Base-by-base conservation (phyloP, 1,140 invertebrate species). In the Alviniconcha marisindica region DNA sequence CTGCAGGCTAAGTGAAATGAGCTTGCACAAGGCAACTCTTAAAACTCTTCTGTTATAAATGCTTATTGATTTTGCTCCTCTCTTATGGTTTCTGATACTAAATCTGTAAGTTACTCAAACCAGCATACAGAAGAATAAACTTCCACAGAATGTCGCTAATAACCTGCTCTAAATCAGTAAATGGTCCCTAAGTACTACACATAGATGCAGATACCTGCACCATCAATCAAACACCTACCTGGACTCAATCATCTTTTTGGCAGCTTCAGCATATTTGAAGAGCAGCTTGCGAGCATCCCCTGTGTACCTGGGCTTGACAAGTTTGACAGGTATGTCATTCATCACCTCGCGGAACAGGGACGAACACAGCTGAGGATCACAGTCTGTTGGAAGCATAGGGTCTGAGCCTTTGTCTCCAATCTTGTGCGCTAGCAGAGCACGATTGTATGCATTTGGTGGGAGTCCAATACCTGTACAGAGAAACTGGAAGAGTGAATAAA, bases 291-390 rank as follows among this genome's bases (percentile, higher is more conserved):
- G 94, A 0, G 98, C 98, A 94, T 99, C 98, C 7, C 96, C 97
- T 12, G 97, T 98, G 91, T 97, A 99, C 92, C 98, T 99, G 15
- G 98, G 97, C 92, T 97, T 96, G 10, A 97, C 95, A 66, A 99
- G 95, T 94, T 98, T 99, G 44, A 99, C 97, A 0, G 98, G 98
- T 89, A 99, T 98, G 92, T 99, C 98, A 93, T 98, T 98, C 97
- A 99, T 99, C 42, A 99, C 98, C 94, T 99, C 98, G 81, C 97
- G 95, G 92, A 98, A 98, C 97, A 99, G 98, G 5, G 97, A 97
- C 91, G 96, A 95, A 1, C 98, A 98, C 85, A 99, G 96, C 93
- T 99, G 98, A 14, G 97, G 96, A 86, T 96, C 95, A 94, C 98
- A 99, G 91, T 96, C 96, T 90, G 96, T 97, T 0, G 98, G 98